A percentile compares a stretch with the other conserved stretches of the same genome.
Evolutionary conservation across 2,113 vertebrate genomes (phyloP).

Genomic region (Alouatta palliata): DNA sequence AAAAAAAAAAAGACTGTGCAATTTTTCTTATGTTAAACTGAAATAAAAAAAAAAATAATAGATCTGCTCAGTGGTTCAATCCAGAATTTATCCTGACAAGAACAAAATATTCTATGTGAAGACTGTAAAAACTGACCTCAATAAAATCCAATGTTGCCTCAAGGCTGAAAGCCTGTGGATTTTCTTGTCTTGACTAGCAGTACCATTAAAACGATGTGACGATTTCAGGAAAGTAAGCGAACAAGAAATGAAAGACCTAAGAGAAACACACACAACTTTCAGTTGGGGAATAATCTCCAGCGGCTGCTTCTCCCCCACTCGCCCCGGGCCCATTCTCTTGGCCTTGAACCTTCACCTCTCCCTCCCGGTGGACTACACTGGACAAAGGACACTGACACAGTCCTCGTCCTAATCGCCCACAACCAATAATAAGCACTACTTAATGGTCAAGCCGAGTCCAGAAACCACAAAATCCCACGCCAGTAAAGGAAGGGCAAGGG

Average conservation of each 20-base stretch:
- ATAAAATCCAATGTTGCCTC: neutral
- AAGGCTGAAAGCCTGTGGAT: neutral
- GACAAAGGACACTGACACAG: neutral
- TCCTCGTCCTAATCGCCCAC: neutral
- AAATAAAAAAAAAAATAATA: conserved; percentile 22
- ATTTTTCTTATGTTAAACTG: neutral
- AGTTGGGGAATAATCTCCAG: neutral
- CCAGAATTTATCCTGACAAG: neutral
- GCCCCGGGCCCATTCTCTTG: neutral
- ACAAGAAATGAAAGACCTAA: neutral
- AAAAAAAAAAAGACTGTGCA: neutral
- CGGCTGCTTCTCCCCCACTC: neutral
- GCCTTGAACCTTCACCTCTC: neutral
- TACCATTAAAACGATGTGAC: neutral
- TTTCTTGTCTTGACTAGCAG: neutral
- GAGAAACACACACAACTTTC: neutral
- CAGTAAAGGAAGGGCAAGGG: neutral
- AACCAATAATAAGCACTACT: neutral
- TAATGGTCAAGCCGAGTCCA: neutral
- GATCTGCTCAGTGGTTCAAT: neutral
- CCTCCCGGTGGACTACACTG: neutral
- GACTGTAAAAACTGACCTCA: neutral
- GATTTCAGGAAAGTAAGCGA: neutral
- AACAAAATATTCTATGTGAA: neutral
- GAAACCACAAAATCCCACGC: neutral